phyloP scores from a whole-genome alignment of 2,888 invertebrate genomes.

The Acleris literana region DNA sequence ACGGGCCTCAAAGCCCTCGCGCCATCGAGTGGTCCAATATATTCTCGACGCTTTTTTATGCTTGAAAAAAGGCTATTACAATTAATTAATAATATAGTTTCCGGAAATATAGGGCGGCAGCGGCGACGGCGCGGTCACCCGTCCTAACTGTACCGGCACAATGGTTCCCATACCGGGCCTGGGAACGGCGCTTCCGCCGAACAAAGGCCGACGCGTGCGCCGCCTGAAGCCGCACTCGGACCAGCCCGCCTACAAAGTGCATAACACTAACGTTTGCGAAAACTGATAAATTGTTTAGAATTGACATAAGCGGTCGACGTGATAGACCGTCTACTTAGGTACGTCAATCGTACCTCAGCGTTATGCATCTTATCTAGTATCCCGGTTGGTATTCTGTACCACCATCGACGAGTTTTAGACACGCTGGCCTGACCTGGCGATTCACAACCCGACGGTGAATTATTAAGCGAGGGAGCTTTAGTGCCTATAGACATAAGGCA shows the following conservation, averaged over 20 bases:
- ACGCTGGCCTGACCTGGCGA: background rate
- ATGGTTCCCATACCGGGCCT: conserved; percentile 34
- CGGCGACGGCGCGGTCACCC: background rate
- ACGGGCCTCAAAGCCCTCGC: no score
- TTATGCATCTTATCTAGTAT: no score
- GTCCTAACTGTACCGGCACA: conserved; percentile 33
- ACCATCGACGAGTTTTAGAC: no score
- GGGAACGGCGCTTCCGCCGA: conserved; percentile 19
- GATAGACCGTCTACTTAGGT: no score
- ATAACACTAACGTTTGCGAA: no score
- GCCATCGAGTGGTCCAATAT: background rate
- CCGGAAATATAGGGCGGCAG: background rate
- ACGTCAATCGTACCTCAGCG: no score
- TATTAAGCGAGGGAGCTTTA: no score
- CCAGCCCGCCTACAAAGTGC: no score
- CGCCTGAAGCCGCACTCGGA: background rate
- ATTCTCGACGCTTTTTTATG: background rate
- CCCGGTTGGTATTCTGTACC: no score
- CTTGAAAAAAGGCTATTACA: background rate
- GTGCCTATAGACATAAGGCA: no score
- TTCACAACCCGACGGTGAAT: background rate
- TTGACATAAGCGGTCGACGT: no score
- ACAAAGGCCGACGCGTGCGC: conserved; percentile 5
- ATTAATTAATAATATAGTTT: background rate
- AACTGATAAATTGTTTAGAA: no score